Percentiles rank a stretch among this genome's conserved stretches.
These are phyloP conservation scores for Muntiacus reevesi DNA, from an alignment of 2,113 vertebrate species.

Conservation along the genomic window DNA sequence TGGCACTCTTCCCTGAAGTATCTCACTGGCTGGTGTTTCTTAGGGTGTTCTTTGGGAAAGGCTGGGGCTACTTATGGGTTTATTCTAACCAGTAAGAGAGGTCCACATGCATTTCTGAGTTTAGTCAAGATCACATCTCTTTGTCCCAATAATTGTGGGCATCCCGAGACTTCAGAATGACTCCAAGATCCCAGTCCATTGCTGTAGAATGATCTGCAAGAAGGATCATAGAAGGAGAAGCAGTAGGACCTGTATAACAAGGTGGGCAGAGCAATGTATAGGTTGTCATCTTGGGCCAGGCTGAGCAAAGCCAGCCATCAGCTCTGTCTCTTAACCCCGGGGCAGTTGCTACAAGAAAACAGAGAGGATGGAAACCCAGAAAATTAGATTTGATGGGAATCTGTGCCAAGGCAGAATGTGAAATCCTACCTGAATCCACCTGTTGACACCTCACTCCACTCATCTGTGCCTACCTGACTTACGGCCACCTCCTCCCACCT, in stretches of 20 bases:
- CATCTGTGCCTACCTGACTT: neutral
- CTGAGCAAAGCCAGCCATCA: neutral
- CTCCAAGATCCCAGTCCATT: neutral
- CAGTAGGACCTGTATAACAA: fast-evolving
- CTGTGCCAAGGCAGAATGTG: neutral
- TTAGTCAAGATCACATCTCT: neutral
- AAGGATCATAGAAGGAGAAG: neutral
- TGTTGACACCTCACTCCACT: neutral
- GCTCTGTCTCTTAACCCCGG: neutral
- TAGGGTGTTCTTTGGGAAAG: neutral
- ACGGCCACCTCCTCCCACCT: neutral
- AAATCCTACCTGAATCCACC: neutral
- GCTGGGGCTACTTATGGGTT: neutral
- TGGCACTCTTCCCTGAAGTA: neutral
- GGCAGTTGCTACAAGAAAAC: neutral
- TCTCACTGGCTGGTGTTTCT: neutral
- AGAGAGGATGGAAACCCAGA: neutral
- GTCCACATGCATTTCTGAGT: neutral
- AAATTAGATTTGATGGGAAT: neutral
- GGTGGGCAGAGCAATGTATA: neutral
- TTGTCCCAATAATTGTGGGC: neutral
- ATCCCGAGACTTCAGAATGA: neutral
- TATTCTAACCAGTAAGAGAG: neutral
- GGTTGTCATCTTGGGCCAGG: too few relatives aligned
- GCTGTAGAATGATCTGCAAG: neutral